A percentile compares a stretch with the other conserved stretches of the same genome.
phyloP scores from a whole-genome alignment of 1,140 invertebrate species.

The Condylostylus longicornis region DNA sequence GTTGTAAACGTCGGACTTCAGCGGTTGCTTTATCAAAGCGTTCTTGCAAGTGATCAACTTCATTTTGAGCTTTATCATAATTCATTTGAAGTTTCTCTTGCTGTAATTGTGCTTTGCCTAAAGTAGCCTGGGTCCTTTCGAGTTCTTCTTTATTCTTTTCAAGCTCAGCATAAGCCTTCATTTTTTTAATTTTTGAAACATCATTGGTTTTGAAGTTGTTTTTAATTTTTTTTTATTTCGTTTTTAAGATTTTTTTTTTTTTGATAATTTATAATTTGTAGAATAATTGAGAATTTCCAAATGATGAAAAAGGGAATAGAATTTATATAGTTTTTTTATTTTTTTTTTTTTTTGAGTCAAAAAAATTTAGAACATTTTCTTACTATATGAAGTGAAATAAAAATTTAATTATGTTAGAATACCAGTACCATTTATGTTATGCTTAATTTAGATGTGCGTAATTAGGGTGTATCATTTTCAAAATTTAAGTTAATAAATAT shows the following conservation, averaged over 20 bases:
- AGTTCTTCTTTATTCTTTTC: conserved; percentile 83
- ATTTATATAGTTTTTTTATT: no score
- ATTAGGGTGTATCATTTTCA: no score
- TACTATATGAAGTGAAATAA: no score
- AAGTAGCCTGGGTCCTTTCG: conserved; percentile 71
- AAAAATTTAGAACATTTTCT: no score
- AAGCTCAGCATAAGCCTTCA: conserved; percentile 53
- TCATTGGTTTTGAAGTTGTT: conserved; percentile 2
- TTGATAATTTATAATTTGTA: no score
- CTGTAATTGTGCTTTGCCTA: conserved; percentile 77
- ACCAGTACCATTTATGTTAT: no score
- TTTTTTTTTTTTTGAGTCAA: no score
- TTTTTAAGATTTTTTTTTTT: background rate
- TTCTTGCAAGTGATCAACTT: conserved; percentile 80
- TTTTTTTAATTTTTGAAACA: conserved; percentile 3
- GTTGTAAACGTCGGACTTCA: conserved; percentile 72
- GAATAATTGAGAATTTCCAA: no score
- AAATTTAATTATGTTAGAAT: no score
- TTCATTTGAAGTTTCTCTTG: conserved; percentile 79
- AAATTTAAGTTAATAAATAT: no score
- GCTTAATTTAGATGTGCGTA: no score
- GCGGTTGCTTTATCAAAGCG: conserved; percentile 62
- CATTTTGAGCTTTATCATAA: conserved; percentile 75
- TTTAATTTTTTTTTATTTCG: background rate
- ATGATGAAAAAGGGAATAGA: no score